A percentile compares a stretch with the other conserved stretches of the same genome.
Evolutionary conservation across 1,140 invertebrate genomes (phyloP).

Genomic region (Achatina immaculata): DNA sequence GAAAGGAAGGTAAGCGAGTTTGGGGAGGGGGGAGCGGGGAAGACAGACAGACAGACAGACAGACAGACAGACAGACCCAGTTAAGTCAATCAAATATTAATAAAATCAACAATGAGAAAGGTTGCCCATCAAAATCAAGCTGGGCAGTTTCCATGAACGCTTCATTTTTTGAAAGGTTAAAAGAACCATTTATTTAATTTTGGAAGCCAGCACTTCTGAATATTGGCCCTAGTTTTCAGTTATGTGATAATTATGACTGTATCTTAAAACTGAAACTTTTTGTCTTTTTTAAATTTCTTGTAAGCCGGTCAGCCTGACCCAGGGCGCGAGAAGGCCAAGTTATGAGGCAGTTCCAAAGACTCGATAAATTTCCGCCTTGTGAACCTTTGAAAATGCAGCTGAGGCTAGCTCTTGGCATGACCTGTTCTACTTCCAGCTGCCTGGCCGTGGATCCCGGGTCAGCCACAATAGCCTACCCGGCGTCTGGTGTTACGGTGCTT

Average conservation of each 20-base stretch:
- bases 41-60: conserved; percentile 10
- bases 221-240: no score
- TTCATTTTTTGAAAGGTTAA: no score
- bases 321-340: background rate
- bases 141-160: no score
- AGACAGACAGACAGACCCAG: conserved; percentile 42
- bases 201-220: no score
- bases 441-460: conserved; percentile 8
- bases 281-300: background rate
- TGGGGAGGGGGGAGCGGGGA: background rate
- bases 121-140: no score
- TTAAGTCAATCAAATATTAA: no score
- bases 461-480: conserved; percentile 21
- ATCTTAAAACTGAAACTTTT: background rate
- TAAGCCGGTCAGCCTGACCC: background rate
- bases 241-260: no score
- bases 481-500: conserved; percentile 21
- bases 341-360: conserved; percentile 15
- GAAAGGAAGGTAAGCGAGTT: background rate
- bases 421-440: background rate
- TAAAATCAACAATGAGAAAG: no score
- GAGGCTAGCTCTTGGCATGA: conserved; percentile 21
- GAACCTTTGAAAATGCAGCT: background rate
- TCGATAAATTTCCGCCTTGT: background rate
- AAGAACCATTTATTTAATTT: no score